phyloP scores from a whole-genome alignment of 1,140 invertebrate species.

The Lordiphosa clarofinis region DNA sequence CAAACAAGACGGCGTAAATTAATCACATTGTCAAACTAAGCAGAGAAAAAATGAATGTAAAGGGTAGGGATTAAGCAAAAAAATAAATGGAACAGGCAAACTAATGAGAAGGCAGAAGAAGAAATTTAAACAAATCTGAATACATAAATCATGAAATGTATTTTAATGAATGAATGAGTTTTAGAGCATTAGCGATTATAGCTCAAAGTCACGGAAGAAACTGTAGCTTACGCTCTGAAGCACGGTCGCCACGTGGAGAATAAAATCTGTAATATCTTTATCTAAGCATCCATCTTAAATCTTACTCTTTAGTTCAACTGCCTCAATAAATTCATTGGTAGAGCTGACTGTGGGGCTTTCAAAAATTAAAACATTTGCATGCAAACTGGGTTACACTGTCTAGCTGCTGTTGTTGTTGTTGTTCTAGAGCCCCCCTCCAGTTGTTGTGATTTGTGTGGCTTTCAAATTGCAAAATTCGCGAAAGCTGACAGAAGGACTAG shows the following conservation, averaged over 20 bases:
- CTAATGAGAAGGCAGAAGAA: background rate
- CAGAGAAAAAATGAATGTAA: background rate
- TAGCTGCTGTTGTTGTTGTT: conserved; percentile 21
- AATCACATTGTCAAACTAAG: conserved; percentile 60
- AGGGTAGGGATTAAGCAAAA: too few species aligned
- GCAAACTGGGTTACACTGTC: conserved; percentile 21
- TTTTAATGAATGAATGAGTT: too few species aligned
- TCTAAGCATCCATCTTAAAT: too few species aligned
- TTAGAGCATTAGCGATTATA: too few species aligned
- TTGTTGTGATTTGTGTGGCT: conserved; percentile 72
- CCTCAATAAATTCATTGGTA: conserved; percentile 3
- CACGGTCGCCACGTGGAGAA: too few species aligned
- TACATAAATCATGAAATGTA: too few species aligned
- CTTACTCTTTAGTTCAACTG: background rate
- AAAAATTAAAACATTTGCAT: conserved; percentile 61
- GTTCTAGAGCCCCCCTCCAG: conserved; percentile 10
- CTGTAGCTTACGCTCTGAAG: too few species aligned
- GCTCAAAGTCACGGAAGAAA: too few species aligned
- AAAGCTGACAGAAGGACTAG: conserved; percentile 55
- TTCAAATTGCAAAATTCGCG: conserved; percentile 74
- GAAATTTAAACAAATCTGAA: too few species aligned
- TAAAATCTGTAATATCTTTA: too few species aligned
- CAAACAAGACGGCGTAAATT: conserved; percentile 56
- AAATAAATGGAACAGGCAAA: too few species aligned
- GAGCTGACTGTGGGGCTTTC: background rate